Evolutionary conservation across 2,888 invertebrate genomes (phyloP).

Genomic region (Epirrhoe alternata): DNA sequence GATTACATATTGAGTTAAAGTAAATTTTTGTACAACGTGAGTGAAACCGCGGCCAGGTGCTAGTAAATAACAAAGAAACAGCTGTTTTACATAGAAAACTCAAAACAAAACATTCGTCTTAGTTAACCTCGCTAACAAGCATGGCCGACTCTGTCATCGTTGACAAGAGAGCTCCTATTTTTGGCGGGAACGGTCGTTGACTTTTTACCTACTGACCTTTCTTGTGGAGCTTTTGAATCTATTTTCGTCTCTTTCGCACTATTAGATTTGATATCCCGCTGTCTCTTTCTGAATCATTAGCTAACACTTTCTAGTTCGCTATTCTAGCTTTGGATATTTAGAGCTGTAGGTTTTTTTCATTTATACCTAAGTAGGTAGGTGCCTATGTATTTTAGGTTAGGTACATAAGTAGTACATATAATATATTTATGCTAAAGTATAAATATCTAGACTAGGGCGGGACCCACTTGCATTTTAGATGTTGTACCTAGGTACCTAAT

Average conservation of each 20-base stretch:
- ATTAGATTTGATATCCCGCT: constrained; percentile 19
- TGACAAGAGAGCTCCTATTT: constrained; percentile 54
- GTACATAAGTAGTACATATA: too few species aligned
- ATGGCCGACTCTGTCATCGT: constrained; percentile 44
- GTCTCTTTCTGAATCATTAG: constrained; percentile 58
- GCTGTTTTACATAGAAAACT: not conserved
- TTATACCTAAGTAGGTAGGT: too few species aligned
- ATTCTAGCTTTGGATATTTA: constrained; percentile 5
- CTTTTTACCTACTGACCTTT: constrained; percentile 61
- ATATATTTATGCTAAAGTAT: too few species aligned
- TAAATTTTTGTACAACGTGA: too few species aligned
- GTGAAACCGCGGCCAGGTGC: too few species aligned
- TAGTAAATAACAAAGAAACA: not conserved
- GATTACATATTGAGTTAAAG: too few species aligned
- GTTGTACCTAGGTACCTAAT: too few species aligned
- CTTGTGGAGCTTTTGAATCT: constrained; percentile 37
- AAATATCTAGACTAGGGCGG: too few species aligned
- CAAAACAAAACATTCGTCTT: constrained; percentile 23
- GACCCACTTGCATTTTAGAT: too few species aligned
- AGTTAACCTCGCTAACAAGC: constrained; percentile 31
- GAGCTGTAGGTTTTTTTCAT: not conserved
- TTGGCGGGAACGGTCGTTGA: constrained; percentile 66
- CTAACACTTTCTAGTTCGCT: constrained; percentile 2
- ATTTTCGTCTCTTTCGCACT: constrained; percentile 45
- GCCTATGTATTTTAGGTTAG: too few species aligned